Evolutionary conservation across 2,113 vertebrate species (phyloP).

Genomic region (Phalacrocorax carbo): DNA sequence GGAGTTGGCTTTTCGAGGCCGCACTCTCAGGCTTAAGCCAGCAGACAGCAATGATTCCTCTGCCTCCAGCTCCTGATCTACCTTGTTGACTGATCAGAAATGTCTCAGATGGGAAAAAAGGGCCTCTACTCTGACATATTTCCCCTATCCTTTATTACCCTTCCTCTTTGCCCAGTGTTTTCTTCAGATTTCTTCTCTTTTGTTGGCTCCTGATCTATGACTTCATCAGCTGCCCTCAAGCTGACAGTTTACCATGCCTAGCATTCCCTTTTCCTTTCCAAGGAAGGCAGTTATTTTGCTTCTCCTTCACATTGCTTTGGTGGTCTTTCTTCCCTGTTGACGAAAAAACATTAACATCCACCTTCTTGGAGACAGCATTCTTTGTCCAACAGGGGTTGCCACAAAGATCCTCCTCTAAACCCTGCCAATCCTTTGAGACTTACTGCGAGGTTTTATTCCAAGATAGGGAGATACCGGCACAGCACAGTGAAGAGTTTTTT

Average conservation of each 20-base stretch:
- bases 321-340: not conserved
- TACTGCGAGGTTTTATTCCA: not conserved
- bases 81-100: not conserved
- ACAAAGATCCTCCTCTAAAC: not conserved
- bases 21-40: not conserved
- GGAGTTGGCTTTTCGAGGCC: not conserved
- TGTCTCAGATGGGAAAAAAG: not conserved
- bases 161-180: not conserved
- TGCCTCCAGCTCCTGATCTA: not conserved
- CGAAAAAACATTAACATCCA: not conserved
- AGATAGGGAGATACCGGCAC: not conserved
- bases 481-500: not conserved
- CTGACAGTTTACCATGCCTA: not conserved
- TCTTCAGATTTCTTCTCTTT: not conserved
- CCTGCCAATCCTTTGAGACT: not conserved
- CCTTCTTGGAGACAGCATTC: not conserved
- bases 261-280: not conserved
- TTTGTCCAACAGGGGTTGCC: not conserved
- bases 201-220: not conserved
- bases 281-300: not conserved
- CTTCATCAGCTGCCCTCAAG: not conserved
- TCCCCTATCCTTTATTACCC: not conserved
- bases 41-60: not conserved
- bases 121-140: not conserved
- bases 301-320: not conserved